These are phyloP conservation scores for Lycopodina hypogea DNA, from an alignment of 37 sponge, comb jelly and placozoan species.

Conservation along the genomic window DNA sequence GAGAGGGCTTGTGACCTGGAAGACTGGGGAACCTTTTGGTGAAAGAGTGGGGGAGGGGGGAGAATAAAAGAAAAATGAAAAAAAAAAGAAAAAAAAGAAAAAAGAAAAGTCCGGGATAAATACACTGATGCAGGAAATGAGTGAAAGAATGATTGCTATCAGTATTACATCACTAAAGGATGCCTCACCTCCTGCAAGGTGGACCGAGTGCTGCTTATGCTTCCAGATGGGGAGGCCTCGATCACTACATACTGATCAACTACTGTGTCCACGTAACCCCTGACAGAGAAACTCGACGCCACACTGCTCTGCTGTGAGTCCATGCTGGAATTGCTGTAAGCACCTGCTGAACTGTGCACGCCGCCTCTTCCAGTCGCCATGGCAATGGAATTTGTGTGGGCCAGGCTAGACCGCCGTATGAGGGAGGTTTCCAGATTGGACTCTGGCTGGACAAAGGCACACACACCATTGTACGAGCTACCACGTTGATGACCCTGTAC, in stretches of 20 bases:
- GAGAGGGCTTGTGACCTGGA: too few relatives aligned
- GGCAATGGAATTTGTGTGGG: not conserved
- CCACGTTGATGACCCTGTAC: constrained; percentile 4
- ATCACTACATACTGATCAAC: constrained; percentile 43
- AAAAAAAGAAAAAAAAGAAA: not conserved
- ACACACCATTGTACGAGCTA: constrained; percentile 17
- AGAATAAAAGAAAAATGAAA: not conserved
- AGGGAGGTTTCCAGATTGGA: constrained; percentile 30
- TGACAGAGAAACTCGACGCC: not conserved
- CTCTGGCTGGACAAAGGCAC: constrained; percentile 48
- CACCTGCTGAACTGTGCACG: too few relatives aligned
- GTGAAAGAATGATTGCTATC: not conserved
- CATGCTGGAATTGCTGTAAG: constrained; percentile 23
- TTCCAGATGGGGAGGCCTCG: constrained; percentile 31
- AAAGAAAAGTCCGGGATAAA: not conserved
- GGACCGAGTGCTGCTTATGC: not conserved
- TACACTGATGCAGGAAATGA: not conserved
- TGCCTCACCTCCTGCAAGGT: not conserved
- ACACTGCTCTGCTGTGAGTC: constrained; percentile 24
- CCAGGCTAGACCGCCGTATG: not conserved
- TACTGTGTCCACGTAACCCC: constrained; percentile 14
- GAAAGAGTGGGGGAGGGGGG: not conserved
- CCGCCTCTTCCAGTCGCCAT: not conserved
- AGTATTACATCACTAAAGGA: not conserved
- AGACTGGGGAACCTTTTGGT: not conserved